Percentiles rank a stretch among this genome's conserved stretches.
These are phyloP conservation scores for Lissocephala sabroskyi DNA, from an alignment of 2,888 invertebrate genomes.

Conservation along the genomic window DNA sequence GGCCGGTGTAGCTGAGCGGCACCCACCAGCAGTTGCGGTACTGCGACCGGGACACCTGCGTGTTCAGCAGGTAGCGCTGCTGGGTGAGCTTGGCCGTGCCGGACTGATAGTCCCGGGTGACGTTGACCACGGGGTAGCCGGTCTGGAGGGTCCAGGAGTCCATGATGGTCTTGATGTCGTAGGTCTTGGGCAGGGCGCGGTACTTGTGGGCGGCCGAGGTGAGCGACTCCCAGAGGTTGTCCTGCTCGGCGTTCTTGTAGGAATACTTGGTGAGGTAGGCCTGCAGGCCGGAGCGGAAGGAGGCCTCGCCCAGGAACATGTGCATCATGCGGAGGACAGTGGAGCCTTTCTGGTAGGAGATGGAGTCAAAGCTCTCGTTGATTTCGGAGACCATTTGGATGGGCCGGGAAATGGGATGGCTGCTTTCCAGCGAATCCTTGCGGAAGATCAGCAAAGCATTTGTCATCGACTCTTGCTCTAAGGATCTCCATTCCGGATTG, in stretches of 20 bases:
- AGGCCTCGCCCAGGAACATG: slow-evolving; percentile 84
- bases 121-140: slow-evolving; percentile 85
- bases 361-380: slow-evolving; percentile 86
- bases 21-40: slow-evolving; percentile 76
- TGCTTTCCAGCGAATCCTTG: slow-evolving; percentile 82
- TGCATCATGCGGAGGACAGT: slow-evolving; percentile 94
- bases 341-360: slow-evolving; percentile 89
- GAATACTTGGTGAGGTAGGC: slow-evolving; percentile 79
- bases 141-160: slow-evolving; percentile 90
- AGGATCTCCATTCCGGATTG: slow-evolving; percentile 79
- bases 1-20: slow-evolving; percentile 76
- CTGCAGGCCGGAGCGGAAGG: slow-evolving; percentile 79
- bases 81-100: slow-evolving; percentile 76
- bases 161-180: slow-evolving; percentile 84
- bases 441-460: slow-evolving; percentile 77
- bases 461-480: slow-evolving; percentile 75
- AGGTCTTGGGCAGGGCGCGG: slow-evolving; percentile 74
- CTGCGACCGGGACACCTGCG: slow-evolving; percentile 43
- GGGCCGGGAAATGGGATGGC: slow-evolving; percentile 85
- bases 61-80: slow-evolving; percentile 72
- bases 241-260: slow-evolving; percentile 85
- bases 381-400: slow-evolving; percentile 85
- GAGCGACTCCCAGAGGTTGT: slow-evolving; percentile 87
- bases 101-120: slow-evolving; percentile 76
- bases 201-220: slow-evolving; percentile 75